These are phyloP conservation scores for Luffia ferchaultella DNA, from an alignment of 2,888 invertebrate species.

Conservation along the genomic window DNA sequence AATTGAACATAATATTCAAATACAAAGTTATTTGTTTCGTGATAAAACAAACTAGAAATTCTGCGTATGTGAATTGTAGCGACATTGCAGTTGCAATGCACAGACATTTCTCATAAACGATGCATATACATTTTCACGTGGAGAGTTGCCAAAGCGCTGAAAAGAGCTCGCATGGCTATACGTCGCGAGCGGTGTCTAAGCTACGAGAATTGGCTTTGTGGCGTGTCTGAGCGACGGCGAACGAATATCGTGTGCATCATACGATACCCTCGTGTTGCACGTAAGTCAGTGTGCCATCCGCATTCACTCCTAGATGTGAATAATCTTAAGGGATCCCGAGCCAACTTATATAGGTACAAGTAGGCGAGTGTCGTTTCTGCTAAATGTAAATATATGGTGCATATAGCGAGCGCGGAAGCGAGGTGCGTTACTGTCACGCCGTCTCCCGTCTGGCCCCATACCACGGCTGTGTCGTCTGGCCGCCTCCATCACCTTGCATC, in stretches of 20 bases:
- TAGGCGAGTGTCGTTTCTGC: not conserved
- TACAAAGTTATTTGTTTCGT: no score
- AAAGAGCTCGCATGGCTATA: not conserved
- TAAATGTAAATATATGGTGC: conserved; percentile 17
- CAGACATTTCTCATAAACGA: not conserved
- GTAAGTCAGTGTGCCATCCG: no score
- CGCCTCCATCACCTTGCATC: conserved; percentile 42
- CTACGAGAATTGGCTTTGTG: not conserved
- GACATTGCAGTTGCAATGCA: no score
- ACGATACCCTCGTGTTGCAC: no score
- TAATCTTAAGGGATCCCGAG: no score
- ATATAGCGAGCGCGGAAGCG: conserved; percentile 44
- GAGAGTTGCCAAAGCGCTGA: not conserved
- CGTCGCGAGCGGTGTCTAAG: not conserved
- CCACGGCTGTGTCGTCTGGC: conserved; percentile 20
- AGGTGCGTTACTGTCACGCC: conserved; percentile 40
- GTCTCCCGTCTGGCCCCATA: conserved; percentile 61
- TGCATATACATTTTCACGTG: not conserved
- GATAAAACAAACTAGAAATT: no score
- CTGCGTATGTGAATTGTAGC: no score
- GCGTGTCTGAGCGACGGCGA: not conserved
- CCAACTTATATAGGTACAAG: no score
- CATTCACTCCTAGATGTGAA: no score
- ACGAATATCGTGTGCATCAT: no score
- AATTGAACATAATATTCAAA: no score